Evolutionary conservation across 1,140 invertebrate species (phyloP), one percentile per base, ranked within the genome.

Genomic region (Heliconius himera): DNA sequence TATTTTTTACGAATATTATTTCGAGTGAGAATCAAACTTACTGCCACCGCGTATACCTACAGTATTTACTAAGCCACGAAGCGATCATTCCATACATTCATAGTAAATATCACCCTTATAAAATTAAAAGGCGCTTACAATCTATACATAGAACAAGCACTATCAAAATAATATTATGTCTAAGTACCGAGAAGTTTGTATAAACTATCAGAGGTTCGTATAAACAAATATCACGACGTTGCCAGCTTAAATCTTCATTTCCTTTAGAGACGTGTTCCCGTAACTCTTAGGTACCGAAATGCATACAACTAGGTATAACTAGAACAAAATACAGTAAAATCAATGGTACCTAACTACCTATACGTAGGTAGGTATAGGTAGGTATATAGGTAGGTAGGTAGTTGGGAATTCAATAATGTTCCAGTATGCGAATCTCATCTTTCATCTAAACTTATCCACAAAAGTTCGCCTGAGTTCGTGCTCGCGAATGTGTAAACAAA

Each of bases 361-460:
- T 46, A 46, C 16, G 5, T 20, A 51, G 18, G 18, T 51, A 51
- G 16, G 0, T 49, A 49, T 11, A 0, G 46, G 46, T 49, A 18
- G 5, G 49, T 20, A 46, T 13, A 13, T 13, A 76, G 73, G 78
- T 75, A 73, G 49, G 60, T 60, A 11, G 20, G 76, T 85, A 82
- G 79, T 82, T 82, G 73, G 74, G 80, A 85, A 85, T 82, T 85
- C 79, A 85, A 85, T 84, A 85, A 85, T 84, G 81, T 78, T 79
- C 70, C 73, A 80, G 78, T 76, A 79, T 76, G 77, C 72, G 79
- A 75, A 78, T 80, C 79, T 76, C 78, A 70, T 74, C 81, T 83
- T 82, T 82, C 82, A 81, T 81, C 79, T 81, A 85, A 82, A 85
- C 82, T 82, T 85, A 81, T 82, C 81, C 77, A 73, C 73, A 72